Percentiles rank a stretch among this genome's conserved stretches.
These are phyloP conservation scores for Phthorimaea operculella DNA, from an alignment of 1,140 invertebrate genomes.

Conservation along the genomic window DNA sequence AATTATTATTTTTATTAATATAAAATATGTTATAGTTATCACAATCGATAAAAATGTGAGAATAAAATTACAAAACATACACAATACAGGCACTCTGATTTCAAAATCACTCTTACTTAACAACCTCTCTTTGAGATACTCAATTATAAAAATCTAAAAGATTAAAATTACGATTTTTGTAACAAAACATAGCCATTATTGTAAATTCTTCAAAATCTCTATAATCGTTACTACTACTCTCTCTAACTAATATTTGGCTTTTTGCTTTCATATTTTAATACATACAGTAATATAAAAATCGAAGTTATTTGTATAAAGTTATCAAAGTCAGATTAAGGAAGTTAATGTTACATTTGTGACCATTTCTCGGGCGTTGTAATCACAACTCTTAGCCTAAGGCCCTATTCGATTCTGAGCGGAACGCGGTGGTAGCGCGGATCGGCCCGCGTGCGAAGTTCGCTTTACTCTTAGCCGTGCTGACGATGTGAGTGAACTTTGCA, in stretches of 20 bases:
- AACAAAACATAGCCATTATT: neutral
- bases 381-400: constrained; percentile 4
- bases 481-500: too few relatives aligned
- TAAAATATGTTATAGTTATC: neutral
- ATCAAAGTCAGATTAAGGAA: neutral
- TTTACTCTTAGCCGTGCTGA: too few relatives aligned
- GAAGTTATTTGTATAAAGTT: neutral
- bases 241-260: neutral
- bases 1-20: neutral
- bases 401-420: too few relatives aligned
- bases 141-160: neutral
- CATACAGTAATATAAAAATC: too few relatives aligned
- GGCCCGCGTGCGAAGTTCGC: too few relatives aligned
- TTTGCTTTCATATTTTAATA: neutral
- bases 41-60: neutral
- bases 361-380: neutral
- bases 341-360: neutral
- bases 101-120: neutral
- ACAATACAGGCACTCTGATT: neutral
- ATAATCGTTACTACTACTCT: neutral
- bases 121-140: neutral
- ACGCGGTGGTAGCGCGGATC: too few relatives aligned
- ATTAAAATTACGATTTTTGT: neutral
- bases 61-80: neutral
- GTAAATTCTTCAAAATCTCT: neutral